Base-by-base conservation (phyloP, 53 echinoderm and acorn worm genomes). In the Apostichopus leukothele region DNA sequence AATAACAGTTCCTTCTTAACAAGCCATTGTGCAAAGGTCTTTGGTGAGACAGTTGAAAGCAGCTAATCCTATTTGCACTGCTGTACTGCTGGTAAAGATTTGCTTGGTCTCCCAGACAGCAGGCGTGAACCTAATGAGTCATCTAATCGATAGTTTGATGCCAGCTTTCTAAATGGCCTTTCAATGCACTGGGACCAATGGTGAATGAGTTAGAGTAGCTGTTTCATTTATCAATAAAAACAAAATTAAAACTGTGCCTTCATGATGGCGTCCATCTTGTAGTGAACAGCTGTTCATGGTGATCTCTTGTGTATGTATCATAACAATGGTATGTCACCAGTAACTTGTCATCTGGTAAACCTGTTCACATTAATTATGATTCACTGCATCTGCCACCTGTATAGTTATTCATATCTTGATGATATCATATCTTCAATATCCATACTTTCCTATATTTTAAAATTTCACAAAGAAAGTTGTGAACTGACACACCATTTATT, bases 31-130 rank as follows among this genome's bases (percentile, higher is more conserved):
- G 12, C 78, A 78, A 78, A 51, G 51, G 51, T 18, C 14, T 11
- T 79, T 79, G 10, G 51, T 50, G n/a, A 52, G 39, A 18, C 50
- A 26, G 26, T 50, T 50, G 26, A 52, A 53, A 39, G 18, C 79
- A 52, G 51, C 7, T 79, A 79, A 79, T 79, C 79, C 79, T 79
- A 51, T 79, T 79, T 79, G 79, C 79, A n/a, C 79, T 52, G 79
- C 51, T 79, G 53, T 18, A 13, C 51, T 8, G n/a, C 51, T 8
- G n/a, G 51, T 13, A 19, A 19, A 19, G 19, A 51, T 52, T 79
- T 11, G 79, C 79, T 50, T 51, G 53, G 79, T n/a, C 52, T 39
- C 79, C 79, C 79, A 53, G 50, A 51, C 51, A 53, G 53, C 79
- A 79, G 79, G 79, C 51, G 50, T 79, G 79, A 79, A 53, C 53